A percentile compares a stretch with the other conserved stretches of the same genome.
These are phyloP conservation scores for Bucorvus abyssinicus DNA, from an alignment of 2,797 vertebrate genomes.

Conservation along the genomic window DNA sequence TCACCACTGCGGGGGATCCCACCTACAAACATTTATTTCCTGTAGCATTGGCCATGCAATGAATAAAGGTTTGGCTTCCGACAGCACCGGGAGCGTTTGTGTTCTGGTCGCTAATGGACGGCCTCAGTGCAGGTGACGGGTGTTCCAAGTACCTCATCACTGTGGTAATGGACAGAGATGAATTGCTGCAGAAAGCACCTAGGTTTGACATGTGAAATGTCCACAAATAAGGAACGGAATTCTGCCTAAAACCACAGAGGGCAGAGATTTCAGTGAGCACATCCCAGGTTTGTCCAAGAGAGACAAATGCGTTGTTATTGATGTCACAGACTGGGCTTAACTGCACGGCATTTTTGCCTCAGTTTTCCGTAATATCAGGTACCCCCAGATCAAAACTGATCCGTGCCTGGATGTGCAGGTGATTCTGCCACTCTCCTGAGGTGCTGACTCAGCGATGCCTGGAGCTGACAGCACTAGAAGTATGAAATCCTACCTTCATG, in stretches of 20 bases:
- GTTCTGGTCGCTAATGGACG: background rate
- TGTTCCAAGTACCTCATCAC: background rate
- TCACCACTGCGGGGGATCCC: background rate
- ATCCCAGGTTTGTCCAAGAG: background rate
- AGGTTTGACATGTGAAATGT: too few species aligned
- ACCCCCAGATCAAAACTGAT: background rate
- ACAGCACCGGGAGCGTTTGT: rapidly evolving
- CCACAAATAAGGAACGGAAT: background rate
- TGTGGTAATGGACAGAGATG: too few species aligned
- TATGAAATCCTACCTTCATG: background rate
- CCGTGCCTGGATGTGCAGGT: background rate
- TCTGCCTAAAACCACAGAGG: background rate
- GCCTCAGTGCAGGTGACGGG: background rate
- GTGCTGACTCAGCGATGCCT: background rate
- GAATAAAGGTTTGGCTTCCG: background rate
- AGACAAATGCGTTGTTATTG: rapidly evolving
- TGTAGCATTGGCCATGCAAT: rapidly evolving
- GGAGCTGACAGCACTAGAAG: background rate
- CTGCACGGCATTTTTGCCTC: background rate
- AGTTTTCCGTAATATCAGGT: background rate
- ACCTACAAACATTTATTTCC: background rate
- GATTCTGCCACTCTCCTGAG: rapidly evolving
- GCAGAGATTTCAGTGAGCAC: background rate
- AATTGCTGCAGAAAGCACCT: background rate
- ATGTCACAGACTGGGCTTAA: background rate